phyloP scores from a whole-genome alignment of 2,797 vertebrate genomes.

The Enoplosus armatus region DNA sequence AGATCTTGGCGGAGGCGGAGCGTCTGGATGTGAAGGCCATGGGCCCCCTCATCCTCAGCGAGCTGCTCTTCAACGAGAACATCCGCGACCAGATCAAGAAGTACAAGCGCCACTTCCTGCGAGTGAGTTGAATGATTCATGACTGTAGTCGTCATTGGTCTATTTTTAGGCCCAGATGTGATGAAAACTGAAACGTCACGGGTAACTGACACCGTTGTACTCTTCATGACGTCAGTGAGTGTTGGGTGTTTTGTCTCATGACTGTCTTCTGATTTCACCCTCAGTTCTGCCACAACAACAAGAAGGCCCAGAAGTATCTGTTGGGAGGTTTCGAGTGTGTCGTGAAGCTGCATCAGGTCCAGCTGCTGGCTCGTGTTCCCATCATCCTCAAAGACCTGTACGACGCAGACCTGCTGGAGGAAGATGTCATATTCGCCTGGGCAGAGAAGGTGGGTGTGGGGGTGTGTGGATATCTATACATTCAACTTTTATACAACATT shows the following conservation, averaged over 20 bases:
- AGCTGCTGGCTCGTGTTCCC: conserved; percentile 93
- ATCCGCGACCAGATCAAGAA: conserved; percentile 97
- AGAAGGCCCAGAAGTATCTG: conserved; percentile 96
- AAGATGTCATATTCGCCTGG: conserved; percentile 97
- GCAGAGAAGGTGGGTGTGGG: conserved; percentile 91
- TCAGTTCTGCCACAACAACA: conserved; percentile 98
- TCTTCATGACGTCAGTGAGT: no score
- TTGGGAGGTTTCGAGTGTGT: conserved; percentile 96
- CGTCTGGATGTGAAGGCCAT: conserved; percentile 96
- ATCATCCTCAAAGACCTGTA: conserved; percentile 97
- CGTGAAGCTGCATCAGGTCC: conserved; percentile 94
- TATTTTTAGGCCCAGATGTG: neutral
- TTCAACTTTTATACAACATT: neutral
- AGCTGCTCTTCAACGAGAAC: conserved; percentile 96
- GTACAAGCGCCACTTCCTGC: conserved; percentile 95
- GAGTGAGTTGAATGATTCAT: conserved; percentile 83
- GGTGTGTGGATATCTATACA: accelerated
- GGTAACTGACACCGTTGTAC: no score
- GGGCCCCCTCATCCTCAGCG: conserved; percentile 96
- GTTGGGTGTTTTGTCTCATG: neutral
- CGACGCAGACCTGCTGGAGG: conserved; percentile 96
- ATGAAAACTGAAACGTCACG: neutral
- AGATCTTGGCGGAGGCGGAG: conserved; percentile 96
- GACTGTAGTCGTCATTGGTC: accelerated
- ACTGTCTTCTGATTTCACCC: neutral